Conservation (phyloP, 2,113 vertebrate species). For the Protomyctophum bolini region DNA sequence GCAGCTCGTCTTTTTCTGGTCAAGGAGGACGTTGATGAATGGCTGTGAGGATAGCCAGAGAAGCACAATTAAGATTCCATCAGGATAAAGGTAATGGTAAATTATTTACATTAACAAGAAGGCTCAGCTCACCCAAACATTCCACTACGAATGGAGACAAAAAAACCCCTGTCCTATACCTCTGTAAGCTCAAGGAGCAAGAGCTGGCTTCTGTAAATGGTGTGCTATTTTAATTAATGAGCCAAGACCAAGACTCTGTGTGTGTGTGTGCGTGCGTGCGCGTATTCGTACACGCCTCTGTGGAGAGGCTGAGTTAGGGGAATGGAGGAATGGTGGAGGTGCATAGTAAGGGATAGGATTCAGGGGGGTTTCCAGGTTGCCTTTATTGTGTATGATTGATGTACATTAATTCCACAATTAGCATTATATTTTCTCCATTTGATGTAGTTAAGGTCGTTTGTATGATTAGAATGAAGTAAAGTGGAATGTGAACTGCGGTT, state of each 20-base stretch:
- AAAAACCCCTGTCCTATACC: not conserved
- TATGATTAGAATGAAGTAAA: not conserved
- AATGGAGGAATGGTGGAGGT: constrained; percentile 26
- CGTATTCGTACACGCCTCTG: not conserved
- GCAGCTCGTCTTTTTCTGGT: constrained; percentile 61
- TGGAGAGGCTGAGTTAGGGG: not conserved
- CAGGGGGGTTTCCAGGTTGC: not conserved
- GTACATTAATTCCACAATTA: not conserved
- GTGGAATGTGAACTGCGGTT: constrained; percentile 8
- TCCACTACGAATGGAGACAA: constrained; percentile 53
- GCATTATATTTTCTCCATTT: not conserved
- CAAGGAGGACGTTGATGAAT: constrained; percentile 76
- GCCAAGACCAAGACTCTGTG: constrained; percentile 6
- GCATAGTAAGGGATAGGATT: constrained; percentile 6
- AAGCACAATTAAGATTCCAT: constrained; percentile 85
- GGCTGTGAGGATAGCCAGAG: constrained; percentile 59
- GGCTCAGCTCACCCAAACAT: constrained; percentile 62
- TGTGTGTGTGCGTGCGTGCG: not conserved
- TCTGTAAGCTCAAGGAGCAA: constrained; percentile 41
- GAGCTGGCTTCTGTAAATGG: constrained; percentile 59
- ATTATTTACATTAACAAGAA: constrained; percentile 82
- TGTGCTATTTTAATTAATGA: constrained; percentile 74
- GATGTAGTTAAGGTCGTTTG: not conserved
- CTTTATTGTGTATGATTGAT: not conserved
- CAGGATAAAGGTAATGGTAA: constrained; percentile 83